phyloP scores from a whole-genome alignment of 2,888 invertebrate genomes.

The Epicampocera succincta region DNA sequence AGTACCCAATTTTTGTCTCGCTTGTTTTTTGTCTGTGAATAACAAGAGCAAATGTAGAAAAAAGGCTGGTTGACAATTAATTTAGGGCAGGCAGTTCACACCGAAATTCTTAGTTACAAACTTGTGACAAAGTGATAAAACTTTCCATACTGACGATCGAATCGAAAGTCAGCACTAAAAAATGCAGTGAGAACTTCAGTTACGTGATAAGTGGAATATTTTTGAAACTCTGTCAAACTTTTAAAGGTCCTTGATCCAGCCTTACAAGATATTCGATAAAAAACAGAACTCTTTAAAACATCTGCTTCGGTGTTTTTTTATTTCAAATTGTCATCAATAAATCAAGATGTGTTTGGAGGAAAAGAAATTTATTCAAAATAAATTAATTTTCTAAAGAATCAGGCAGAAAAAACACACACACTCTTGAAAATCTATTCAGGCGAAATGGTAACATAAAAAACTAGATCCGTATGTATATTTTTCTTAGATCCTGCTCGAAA shows the following conservation, averaged over 20 bases:
- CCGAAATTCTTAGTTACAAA: too few species aligned
- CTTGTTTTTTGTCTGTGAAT: too few species aligned
- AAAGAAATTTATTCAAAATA: constrained; percentile 43
- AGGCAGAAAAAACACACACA: background rate
- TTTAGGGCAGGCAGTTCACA: too few species aligned
- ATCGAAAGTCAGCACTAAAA: too few species aligned
- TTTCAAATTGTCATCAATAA: constrained; percentile 70
- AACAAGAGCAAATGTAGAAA: too few species aligned
- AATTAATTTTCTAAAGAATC: constrained; percentile 26
- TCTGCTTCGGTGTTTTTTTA: constrained; percentile 58
- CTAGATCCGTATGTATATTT: too few species aligned
- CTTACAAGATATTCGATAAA: constrained; percentile 7
- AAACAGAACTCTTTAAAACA: constrained; percentile 27
- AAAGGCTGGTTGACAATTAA: too few species aligned
- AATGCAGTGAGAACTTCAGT: too few species aligned
- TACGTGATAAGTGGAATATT: too few species aligned
- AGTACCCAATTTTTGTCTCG: too few species aligned
- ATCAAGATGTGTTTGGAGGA: constrained; percentile 57
- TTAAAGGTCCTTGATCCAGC: background rate
- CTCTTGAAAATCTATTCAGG: constrained; percentile 63
- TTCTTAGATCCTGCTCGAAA: constrained; percentile 33
- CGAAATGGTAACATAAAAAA: constrained; percentile 59
- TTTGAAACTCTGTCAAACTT: background rate
- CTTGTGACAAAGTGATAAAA: too few species aligned
- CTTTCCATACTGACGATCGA: too few species aligned